Evolutionary conservation across 2,797 vertebrate genomes (phyloP).

Genomic region (Hydrocynus forskahlii): DNA sequence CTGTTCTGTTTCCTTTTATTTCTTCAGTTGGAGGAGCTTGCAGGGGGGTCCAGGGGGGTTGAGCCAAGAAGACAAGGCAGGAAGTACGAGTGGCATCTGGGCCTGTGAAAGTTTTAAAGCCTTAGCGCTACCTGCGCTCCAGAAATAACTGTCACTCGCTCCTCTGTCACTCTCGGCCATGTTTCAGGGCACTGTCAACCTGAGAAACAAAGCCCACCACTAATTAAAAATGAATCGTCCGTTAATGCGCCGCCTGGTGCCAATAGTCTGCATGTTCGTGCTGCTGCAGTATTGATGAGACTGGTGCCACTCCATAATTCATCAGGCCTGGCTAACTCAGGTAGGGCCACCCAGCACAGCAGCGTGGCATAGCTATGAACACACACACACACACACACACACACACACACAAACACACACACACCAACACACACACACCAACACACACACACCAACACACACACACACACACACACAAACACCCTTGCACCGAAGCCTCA

Average conservation of each 20-base stretch:
- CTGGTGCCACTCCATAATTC: conserved; percentile 79
- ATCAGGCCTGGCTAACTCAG: conserved; percentile 71
- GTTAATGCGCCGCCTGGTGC: conserved; percentile 80
- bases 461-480: conserved; percentile 46
- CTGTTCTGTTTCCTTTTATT: background rate
- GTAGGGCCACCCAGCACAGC: conserved; percentile 46
- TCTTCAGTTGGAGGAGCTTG: background rate
- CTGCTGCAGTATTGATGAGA: conserved; percentile 83
- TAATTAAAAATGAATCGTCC: conserved; percentile 87
- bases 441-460: conserved; percentile 18
- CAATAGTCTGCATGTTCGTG: conserved; percentile 81
- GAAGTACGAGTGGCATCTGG: background rate
- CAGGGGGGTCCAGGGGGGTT: conserved; percentile 6
- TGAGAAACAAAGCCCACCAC: conserved; percentile 75
- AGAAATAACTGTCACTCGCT: conserved; percentile 55
- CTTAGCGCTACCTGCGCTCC: conserved; percentile 53
- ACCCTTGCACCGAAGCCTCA: conserved; percentile 35
- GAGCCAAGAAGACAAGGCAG: background rate
- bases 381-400: conserved; percentile 22
- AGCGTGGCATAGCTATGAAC: conserved; percentile 32
- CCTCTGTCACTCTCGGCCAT: conserved; percentile 41
- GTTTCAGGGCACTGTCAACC: conserved; percentile 44
- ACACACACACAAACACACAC: conserved; percentile 34
- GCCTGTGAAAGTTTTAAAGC: conserved; percentile 52
- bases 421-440: conserved; percentile 31